phyloP scores from a whole-genome alignment of 2,888 invertebrate genomes.

The Trichopria drosophilae region DNA sequence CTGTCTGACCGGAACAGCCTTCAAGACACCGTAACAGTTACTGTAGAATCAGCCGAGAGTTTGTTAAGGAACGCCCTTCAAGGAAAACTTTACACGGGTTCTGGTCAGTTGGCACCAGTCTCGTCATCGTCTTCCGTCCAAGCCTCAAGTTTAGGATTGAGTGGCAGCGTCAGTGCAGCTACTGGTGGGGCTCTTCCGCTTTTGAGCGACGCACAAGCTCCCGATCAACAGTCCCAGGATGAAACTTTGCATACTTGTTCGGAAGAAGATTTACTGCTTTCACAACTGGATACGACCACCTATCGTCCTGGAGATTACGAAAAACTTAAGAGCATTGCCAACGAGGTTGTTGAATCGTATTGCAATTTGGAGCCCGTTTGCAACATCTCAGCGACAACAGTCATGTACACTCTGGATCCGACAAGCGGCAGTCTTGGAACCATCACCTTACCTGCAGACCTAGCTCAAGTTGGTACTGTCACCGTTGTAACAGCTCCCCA shows the following conservation, averaged over 20 bases:
- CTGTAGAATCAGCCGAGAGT: conserved; percentile 66
- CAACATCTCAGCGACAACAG: conserved; percentile 52
- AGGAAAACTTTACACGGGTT: conserved; percentile 66
- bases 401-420: conserved; percentile 56
- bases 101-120: conserved; percentile 37
- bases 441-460: conserved; percentile 54
- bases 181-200: too few relatives aligned
- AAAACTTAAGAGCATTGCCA: conserved; percentile 80
- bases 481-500: conserved; percentile 54
- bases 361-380: conserved; percentile 68
- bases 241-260: conserved; percentile 62
- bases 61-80: conserved; percentile 80
- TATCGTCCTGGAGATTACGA: conserved; percentile 76
- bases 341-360: conserved; percentile 78
- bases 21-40: conserved; percentile 37
- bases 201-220: conserved; percentile 41
- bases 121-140: conserved; percentile 36
- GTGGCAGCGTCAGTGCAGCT: too few relatives aligned
- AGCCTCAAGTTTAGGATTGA: too few relatives aligned
- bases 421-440: conserved; percentile 54
- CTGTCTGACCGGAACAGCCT: conserved; percentile 70
- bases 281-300: conserved; percentile 68
- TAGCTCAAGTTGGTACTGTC: conserved; percentile 54
- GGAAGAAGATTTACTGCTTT: conserved; percentile 72
- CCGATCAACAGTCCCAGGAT: conserved; percentile 43